A percentile compares a stretch with the other conserved stretches of the same genome.
Evolutionary conservation across 2,888 invertebrate genomes (phyloP).

Genomic region (Rambutsinella grinnellia): DNA sequence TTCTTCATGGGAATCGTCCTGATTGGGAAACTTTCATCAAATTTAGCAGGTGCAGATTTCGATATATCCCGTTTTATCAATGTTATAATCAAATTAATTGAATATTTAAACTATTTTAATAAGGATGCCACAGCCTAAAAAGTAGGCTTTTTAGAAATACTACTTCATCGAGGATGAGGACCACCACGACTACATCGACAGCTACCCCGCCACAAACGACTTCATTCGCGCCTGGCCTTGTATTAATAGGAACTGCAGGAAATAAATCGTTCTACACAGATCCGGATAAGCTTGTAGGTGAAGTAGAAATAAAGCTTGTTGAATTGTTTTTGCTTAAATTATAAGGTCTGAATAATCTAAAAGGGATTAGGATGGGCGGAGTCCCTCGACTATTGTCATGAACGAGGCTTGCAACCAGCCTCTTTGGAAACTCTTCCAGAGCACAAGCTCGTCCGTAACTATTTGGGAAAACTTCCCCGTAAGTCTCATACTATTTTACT

Average conservation of each 20-base stretch:
- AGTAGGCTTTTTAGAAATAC: slow-evolving; percentile 18
- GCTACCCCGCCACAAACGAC: background rate
- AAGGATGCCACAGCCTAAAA: slow-evolving; percentile 25
- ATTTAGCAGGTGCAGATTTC: too few species aligned
- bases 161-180: background rate
- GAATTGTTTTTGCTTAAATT: too few species aligned
- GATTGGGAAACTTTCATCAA: too few species aligned
- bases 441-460: slow-evolving; percentile 50
- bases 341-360: too few species aligned
- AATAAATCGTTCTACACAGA: slow-evolving; percentile 52
- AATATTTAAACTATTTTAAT: too few species aligned
- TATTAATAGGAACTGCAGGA: slow-evolving; percentile 41
- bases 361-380: slow-evolving; percentile 54
- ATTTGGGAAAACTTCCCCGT: slow-evolving; percentile 53
- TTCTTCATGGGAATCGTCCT: too few species aligned
- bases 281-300: slow-evolving; percentile 45
- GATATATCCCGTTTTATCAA: too few species aligned
- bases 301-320: too few species aligned
- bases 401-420: slow-evolving; percentile 40
- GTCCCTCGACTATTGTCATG: slow-evolving; percentile 51
- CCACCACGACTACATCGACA: background rate
- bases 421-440: slow-evolving; percentile 40
- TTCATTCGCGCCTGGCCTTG: slow-evolving; percentile 10
- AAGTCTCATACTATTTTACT: slow-evolving; percentile 14
- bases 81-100: background rate